Conservation (phyloP, 2,797 vertebrate species). For the Erithacus rubecula region DNA sequence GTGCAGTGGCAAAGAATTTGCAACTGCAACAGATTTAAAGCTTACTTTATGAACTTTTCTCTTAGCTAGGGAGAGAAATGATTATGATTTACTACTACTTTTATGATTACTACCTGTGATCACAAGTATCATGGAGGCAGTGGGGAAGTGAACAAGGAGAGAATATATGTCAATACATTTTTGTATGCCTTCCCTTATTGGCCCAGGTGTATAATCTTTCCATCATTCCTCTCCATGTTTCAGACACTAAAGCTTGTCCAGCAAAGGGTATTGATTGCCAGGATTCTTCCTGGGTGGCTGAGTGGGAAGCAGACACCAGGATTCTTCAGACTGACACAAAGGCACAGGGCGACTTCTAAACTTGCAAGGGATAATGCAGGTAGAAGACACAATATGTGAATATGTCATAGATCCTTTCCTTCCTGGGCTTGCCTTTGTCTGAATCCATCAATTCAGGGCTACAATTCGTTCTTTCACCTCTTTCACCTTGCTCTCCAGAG, state of each 20-base stretch:
- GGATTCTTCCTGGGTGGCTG: not conserved
- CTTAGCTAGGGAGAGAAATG: not conserved
- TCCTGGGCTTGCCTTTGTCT: not conserved
- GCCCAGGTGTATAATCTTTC: not conserved
- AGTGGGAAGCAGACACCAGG: not conserved
- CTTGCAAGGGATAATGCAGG: not conserved
- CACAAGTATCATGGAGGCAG: not conserved
- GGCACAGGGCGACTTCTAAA: not conserved
- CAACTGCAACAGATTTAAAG: not conserved
- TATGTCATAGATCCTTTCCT: accelerated
- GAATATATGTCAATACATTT: not conserved
- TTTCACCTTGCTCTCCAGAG: not conserved
- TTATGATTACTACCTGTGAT: not conserved
- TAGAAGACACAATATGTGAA: not conserved
- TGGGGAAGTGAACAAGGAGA: not conserved
- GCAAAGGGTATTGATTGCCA: not conserved
- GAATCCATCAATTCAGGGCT: not conserved
- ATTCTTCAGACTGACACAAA: not conserved
- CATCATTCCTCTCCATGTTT: not conserved
- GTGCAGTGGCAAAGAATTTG: not conserved
- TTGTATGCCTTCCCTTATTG: not conserved
- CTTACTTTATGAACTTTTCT: not conserved
- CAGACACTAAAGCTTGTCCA: not conserved
- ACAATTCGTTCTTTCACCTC: not conserved
- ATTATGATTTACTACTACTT: not conserved